Evolutionary conservation across 1,140 invertebrate genomes (phyloP).

Genomic region (Nylanderia fulva): DNA sequence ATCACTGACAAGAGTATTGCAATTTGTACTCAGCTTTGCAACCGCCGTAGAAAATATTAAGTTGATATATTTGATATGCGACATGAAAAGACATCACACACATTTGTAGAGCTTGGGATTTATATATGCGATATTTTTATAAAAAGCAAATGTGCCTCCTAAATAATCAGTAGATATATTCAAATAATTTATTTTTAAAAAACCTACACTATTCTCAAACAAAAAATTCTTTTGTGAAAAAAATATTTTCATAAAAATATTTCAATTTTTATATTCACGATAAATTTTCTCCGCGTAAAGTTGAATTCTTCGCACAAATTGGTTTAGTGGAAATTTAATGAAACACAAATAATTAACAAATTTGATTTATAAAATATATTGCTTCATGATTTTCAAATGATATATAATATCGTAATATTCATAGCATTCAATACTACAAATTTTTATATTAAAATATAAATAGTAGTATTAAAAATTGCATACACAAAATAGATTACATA

Average conservation of each 20-base stretch:
- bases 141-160: background rate
- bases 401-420: background rate
- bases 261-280: background rate
- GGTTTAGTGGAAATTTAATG: background rate
- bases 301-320: background rate
- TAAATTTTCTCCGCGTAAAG: background rate
- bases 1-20: slow-evolving; percentile 23
- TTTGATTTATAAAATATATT: background rate
- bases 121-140: background rate
- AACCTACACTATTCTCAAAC: too few relatives aligned
- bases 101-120: background rate
- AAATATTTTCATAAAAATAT: background rate
- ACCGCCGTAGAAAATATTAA: background rate
- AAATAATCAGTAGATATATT: background rate
- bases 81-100: background rate
- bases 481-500: background rate
- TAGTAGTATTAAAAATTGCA: background rate
- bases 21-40: slow-evolving; percentile 14
- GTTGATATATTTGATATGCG: slow-evolving; percentile 1
- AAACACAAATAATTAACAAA: slow-evolving; percentile 22
- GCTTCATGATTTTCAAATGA: background rate
- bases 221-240: background rate
- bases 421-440: background rate
- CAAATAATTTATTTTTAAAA: slow-evolving; percentile 17
- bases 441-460: background rate